Evolutionary conservation across 2,113 vertebrate genomes (phyloP), one percentile per base, ranked within the genome.

Genomic region (Trochalopteron elliotii): DNA sequence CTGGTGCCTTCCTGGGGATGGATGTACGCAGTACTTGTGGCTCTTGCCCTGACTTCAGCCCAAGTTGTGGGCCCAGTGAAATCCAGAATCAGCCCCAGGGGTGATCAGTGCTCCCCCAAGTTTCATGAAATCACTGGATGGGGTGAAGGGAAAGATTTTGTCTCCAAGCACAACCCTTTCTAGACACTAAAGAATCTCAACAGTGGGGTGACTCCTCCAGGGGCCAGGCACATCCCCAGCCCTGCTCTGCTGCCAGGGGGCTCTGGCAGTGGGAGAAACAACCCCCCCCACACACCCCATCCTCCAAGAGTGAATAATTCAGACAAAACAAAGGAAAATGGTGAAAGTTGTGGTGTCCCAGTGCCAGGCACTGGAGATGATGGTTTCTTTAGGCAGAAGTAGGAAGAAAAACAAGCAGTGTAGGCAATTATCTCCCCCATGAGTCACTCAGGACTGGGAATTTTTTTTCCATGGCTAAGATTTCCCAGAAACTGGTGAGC

Each of bases 381-480:
- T 57, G 68, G 80, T 78, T 95, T 91, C 94, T 78, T 81, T 42
- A 89, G 88, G 76, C 87, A 78, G 42, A 42, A 91, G 60, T 12
- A 75, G 47, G 74, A 92, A 89, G 69, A 77, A 92, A 94, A 94
- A 71, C 45, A 76, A 84, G 69, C 12, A 23, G 24, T 85, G 91
- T 39, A 57, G 88, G 55, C 91, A 93, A 63, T 90, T 89, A 89
- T 84, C 74, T 74, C 61, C 91, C 61, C 65, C 8, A 6, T 96
- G 96, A 97, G 86, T 96, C 96, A 94, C 49, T 89, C 28, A 94
- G 50, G 60, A 63, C 87, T 92, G 91, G 87, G 78, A 87, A 53
- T 60, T 76, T 95, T 92, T 79, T 93, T 89, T 71, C 80, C 93
- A 64, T 52, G 83, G 87, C 81, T 82, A 63, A 87, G 40, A 81